phyloP scores from a whole-genome alignment of 92 coral and sea anemone species.

The Scolanthus callimorphus region DNA sequence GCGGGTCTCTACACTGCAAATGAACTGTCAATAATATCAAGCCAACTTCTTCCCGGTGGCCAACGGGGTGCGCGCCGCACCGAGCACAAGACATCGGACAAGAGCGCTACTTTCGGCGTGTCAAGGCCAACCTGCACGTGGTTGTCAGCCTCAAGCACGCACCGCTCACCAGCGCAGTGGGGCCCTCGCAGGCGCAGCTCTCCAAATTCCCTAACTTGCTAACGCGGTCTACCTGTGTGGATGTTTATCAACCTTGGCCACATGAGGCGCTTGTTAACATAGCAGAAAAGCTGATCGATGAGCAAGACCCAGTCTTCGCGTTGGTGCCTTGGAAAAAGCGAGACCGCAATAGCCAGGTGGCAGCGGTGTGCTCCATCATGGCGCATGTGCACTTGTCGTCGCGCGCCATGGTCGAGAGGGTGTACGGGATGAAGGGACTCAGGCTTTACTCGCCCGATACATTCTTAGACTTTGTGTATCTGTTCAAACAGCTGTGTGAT shows the following conservation, averaged over 20 bases:
- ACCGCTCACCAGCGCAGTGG: conserved; percentile 33
- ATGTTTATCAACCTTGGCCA: conserved; percentile 85
- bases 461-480: conserved; percentile 74
- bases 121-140: conserved; percentile 80
- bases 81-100: conserved; percentile 86
- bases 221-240: conserved; percentile 86
- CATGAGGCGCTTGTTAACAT: conserved; percentile 76
- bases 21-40: conserved; percentile 78
- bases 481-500: conserved; percentile 70
- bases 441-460: conserved; percentile 85
- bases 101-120: conserved; percentile 94
- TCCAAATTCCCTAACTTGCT: conserved; percentile 67
- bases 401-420: conserved; percentile 52
- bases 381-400: conserved; percentile 87
- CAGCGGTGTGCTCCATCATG: conserved; percentile 81
- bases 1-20: conserved; percentile 80
- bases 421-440: conserved; percentile 60
- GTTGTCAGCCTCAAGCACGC: conserved; percentile 66
- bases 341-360: conserved; percentile 50
- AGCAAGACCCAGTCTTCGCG: conserved; percentile 42
- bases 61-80: conserved; percentile 77
- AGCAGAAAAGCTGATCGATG: conserved; percentile 59
- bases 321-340: conserved; percentile 43
- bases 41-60: conserved; percentile 90
- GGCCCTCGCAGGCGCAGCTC: conserved; percentile 44